Base-by-base conservation (phyloP, 2,113 vertebrate species). In the Thymallus thymallus region DNA sequence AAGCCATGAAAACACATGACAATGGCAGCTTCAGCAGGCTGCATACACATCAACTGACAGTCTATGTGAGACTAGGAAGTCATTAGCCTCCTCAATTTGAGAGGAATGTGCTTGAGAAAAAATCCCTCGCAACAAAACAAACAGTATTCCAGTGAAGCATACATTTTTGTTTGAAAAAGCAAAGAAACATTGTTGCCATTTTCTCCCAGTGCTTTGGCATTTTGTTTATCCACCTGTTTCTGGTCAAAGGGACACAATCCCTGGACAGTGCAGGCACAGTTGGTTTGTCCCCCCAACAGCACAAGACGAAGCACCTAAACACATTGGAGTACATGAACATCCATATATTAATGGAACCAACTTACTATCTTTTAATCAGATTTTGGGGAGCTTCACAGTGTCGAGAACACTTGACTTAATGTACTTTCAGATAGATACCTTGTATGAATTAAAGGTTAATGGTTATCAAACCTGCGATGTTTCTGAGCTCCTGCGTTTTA, bases 221-320 rank as follows among this genome's bases (percentile, higher is more conserved):
- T 80, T 81, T 68, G 75, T 65, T 74, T 68, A 74, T 80, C 82
- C 81, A 87, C 80, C 85, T 79, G 79, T 81, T 83, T 41, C 72
- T 60, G 26, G 61, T 85, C 48, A 18, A 51, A 51, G 48, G 48
- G 48, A 51, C 12, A 51, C 14, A 51, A 18, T 51, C 48, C 16
- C 48, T 51, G 48, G 48, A 3, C 48, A 41, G 9, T 41, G 35
- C 35, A 41, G 35, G 9, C 35, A 10, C 9, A 41, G 35, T 41
- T 41, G 35, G 35, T 41, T 41, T 41, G 9, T 9, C 35, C 35
- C 10, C 9, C 9, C 35, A 41, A 41, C 20, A 55, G 51, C 51
- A 55, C 51, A 55, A 22, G 13, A 60, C 7, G 6, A 60, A 60
- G 56, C 46, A 41, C 24, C 24, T 51, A n/a, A 6, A 45, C 23